Evolutionary conservation across 2,113 vertebrate genomes (phyloP).

Genomic region (Brachyhypopomus gauderio): DNA sequence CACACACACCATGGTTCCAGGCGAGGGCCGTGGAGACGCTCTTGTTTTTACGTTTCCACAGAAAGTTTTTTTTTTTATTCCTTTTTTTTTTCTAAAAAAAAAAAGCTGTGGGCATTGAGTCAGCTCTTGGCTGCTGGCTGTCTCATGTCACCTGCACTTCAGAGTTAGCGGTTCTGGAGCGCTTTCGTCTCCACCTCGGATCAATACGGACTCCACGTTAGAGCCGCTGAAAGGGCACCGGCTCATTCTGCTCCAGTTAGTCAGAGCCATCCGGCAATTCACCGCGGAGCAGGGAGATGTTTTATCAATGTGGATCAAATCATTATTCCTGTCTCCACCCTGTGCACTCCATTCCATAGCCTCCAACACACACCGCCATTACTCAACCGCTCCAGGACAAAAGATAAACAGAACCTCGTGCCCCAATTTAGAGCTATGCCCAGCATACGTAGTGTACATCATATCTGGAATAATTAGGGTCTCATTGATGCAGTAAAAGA

Average conservation of each 20-base stretch:
- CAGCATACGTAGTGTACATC: constrained; percentile 8
- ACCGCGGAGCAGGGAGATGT: constrained; percentile 43
- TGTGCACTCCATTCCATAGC: constrained; percentile 31
- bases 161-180: constrained; percentile 39
- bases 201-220: constrained; percentile 54
- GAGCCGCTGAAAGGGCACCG: constrained; percentile 46
- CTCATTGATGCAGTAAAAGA: background rate
- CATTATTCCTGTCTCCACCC: constrained; percentile 40
- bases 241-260: constrained; percentile 54
- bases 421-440: constrained; percentile 6
- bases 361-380: constrained; percentile 28
- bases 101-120: background rate
- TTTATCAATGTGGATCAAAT: constrained; percentile 48
- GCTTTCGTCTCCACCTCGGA: constrained; percentile 34
- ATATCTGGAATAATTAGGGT: background rate
- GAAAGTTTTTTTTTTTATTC: background rate
- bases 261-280: constrained; percentile 42
- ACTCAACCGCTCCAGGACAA: constrained; percentile 11
- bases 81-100: background rate
- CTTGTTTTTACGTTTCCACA: background rate
- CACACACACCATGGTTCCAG: too few species aligned
- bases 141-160: constrained; percentile 30
- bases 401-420: constrained; percentile 29
- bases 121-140: background rate
- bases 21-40: background rate